Evolutionary conservation across 1,140 invertebrate genomes (phyloP).

Genomic region (Leptinotarsa lineolata): DNA sequence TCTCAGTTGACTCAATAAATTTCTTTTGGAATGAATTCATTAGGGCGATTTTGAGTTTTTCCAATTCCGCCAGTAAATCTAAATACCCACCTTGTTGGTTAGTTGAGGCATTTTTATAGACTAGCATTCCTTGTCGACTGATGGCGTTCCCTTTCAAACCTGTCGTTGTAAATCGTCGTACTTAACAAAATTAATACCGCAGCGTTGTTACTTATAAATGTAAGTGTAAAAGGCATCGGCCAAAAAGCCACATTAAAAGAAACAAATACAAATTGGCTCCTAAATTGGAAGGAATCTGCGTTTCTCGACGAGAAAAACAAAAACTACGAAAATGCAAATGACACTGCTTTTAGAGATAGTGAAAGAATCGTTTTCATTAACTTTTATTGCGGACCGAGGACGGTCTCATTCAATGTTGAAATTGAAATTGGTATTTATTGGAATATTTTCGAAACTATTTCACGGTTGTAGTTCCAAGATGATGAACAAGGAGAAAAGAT

Average conservation of each 20-base stretch:
- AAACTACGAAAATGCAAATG: too few relatives aligned
- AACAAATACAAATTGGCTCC: conserved; percentile 6
- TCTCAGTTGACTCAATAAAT: neutral
- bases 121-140: neutral
- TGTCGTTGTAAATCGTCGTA: conserved; percentile 3
- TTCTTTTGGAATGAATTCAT: neutral
- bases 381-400: too few relatives aligned
- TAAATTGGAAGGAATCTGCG: neutral
- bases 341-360: too few relatives aligned
- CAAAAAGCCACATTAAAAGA: conserved; percentile 6
- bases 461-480: too few relatives aligned
- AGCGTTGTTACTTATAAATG: conserved; percentile 6
- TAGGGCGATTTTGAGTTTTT: neutral
- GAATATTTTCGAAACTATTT: too few relatives aligned
- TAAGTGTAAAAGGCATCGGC: conserved; percentile 5
- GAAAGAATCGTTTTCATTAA: too few relatives aligned
- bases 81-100: conserved; percentile 1
- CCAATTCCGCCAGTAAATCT: neutral
- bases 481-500: too few relatives aligned
- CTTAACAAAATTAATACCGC: conserved; percentile 6
- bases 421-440: too few relatives aligned
- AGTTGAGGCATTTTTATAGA: neutral
- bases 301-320: too few relatives aligned
- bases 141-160: neutral
- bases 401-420: too few relatives aligned